Percentiles rank a stretch among this genome's conserved stretches.
These are phyloP conservation scores for Styela clava DNA, from an alignment of 23 tunicate genomes.

Conservation along the genomic window DNA sequence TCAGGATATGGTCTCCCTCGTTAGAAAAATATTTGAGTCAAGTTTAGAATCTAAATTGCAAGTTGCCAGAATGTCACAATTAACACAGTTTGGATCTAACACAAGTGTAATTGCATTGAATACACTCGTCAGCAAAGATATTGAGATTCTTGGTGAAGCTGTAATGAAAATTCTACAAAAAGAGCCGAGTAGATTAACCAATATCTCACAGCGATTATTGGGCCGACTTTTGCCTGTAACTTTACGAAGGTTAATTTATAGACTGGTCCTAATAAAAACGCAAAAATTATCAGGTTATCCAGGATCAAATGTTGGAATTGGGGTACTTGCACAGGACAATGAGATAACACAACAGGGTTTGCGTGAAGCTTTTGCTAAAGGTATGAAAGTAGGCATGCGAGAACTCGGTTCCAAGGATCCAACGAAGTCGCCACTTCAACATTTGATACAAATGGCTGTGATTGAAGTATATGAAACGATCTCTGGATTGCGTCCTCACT, in stretches of 20 bases:
- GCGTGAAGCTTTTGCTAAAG: constrained; percentile 48
- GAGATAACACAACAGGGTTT: constrained; percentile 37
- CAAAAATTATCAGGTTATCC: constrained; percentile 18
- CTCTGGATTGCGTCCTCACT: constrained; percentile 24
- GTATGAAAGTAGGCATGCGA: constrained; percentile 36
- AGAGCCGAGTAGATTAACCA: constrained; percentile 29
- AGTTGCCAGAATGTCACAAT: background rate
- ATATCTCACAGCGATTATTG: constrained; percentile 18
- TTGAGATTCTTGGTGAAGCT: constrained; percentile 19
- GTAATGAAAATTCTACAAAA: constrained; percentile 43
- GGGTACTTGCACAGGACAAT: background rate
- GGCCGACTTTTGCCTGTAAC: constrained; percentile 35
- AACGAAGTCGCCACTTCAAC: constrained; percentile 41
- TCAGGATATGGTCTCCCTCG: constrained; percentile 9
- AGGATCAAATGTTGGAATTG: background rate
- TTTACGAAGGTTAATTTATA: constrained; percentile 47
- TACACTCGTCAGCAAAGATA: background rate
- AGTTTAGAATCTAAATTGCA: background rate
- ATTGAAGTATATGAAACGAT: constrained; percentile 34
- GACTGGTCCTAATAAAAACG: constrained; percentile 28
- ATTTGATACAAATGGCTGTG: constrained; percentile 48
- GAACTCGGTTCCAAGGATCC: constrained; percentile 46
- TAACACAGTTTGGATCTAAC: background rate
- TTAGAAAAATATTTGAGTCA: constrained; percentile 12
- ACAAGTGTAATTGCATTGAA: background rate